Evolutionary conservation across 1,140 invertebrate species (phyloP).

Genomic region (Portunus trituberculatus): DNA sequence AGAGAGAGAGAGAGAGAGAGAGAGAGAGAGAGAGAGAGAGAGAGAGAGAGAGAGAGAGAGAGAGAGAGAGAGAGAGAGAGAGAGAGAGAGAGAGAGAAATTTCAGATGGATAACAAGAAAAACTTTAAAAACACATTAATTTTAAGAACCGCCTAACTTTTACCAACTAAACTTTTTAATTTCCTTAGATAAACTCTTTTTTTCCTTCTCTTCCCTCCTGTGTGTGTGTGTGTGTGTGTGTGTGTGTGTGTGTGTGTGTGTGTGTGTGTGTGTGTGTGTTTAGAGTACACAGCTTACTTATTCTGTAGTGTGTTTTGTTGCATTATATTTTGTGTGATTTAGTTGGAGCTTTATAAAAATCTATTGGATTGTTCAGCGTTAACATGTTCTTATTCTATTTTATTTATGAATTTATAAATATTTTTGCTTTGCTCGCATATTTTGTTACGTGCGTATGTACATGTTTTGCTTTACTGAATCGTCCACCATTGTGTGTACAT

Average conservation of each 20-base stretch:
- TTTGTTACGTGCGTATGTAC: too few species aligned
- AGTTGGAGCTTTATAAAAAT: too few species aligned
- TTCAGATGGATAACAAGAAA: neutral
- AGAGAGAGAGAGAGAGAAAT: neutral
- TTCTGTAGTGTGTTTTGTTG: too few species aligned
- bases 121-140: neutral
- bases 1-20: slow-evolving; percentile 5
- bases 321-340: too few species aligned
- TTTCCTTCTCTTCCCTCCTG: neutral
- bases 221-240: slow-evolving; percentile 29
- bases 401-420: too few species aligned
- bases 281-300: too few species aligned
- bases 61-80: neutral
- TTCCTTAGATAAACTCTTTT: neutral
- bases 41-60: slow-evolving; percentile 2
- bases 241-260: neutral
- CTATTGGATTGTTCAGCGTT: too few species aligned
- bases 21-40: neutral
- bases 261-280: too few species aligned
- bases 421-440: too few species aligned
- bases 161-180: neutral
- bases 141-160: neutral
- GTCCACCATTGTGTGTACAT: too few species aligned
- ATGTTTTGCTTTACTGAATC: too few species aligned
- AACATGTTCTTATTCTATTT: too few species aligned